phyloP scores from a whole-genome alignment of 1,140 invertebrate genomes.

The Aethina tumida region DNA sequence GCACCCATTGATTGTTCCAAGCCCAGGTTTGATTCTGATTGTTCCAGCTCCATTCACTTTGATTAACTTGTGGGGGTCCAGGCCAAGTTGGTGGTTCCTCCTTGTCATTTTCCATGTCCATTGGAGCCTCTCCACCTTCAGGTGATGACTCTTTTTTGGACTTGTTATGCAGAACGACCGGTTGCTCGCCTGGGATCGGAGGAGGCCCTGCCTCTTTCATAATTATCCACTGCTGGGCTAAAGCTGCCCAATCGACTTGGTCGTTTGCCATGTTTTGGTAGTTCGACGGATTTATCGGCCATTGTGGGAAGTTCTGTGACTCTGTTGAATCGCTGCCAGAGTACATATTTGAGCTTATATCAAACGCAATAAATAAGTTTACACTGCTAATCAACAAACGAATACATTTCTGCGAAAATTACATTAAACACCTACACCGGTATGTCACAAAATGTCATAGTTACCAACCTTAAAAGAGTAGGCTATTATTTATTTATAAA shows the following conservation, averaged over 20 bases:
- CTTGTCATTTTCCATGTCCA: slow-evolving; percentile 71
- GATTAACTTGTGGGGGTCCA: slow-evolving; percentile 19
- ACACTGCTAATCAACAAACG: too few relatives aligned
- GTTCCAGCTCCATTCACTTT: slow-evolving; percentile 30
- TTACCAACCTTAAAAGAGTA: too few relatives aligned
- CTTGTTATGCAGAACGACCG: slow-evolving; percentile 39
- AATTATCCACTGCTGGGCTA: slow-evolving; percentile 96
- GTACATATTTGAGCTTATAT: slow-evolving; percentile 31
- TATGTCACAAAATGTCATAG: too few relatives aligned
- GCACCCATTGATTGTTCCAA: slow-evolving; percentile 39
- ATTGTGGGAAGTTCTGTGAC: slow-evolving; percentile 53
- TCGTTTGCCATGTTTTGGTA: slow-evolving; percentile 42
- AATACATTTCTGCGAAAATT: too few relatives aligned
- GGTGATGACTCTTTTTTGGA: slow-evolving; percentile 24
- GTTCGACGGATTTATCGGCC: slow-evolving; percentile 61
- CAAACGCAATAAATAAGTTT: too few relatives aligned
- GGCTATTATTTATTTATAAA: too few relatives aligned
- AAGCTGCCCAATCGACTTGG: slow-evolving; percentile 85
- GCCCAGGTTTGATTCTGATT: slow-evolving; percentile 36
- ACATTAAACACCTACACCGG: too few relatives aligned
- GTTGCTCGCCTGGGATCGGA: slow-evolving; percentile 34
- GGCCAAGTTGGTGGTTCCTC: slow-evolving; percentile 36
- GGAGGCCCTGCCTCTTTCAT: slow-evolving; percentile 74
- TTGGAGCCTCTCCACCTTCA: slow-evolving; percentile 71
- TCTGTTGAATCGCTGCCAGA: slow-evolving; percentile 33